Base-by-base conservation (phyloP, 2,113 vertebrate species). In the Ursus arctos region DNA sequence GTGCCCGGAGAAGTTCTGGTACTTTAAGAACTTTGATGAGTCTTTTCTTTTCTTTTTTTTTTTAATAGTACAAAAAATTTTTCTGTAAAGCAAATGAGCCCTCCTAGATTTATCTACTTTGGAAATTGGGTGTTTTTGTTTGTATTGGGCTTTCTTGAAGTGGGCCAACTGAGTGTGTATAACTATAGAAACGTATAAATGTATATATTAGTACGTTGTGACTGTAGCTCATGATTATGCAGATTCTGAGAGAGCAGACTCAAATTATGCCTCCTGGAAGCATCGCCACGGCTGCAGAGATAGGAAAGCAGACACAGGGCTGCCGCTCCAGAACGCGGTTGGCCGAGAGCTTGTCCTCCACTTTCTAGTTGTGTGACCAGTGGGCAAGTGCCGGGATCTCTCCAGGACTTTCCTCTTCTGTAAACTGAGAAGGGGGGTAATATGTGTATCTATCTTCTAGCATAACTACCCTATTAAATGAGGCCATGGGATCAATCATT, bases 71-170 rank as follows among this genome's bases (percentile, higher is more conserved):
- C 61, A 84, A 55, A 74, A 21, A n/a, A 2, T 63, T 91, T 93
- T 97, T 93, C 55, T 94, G 74, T 91, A 95, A 96, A 96, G 80
- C 53, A 90, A 96, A 96, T 65, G 81, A 97, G 49, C 12, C 31
- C 74, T 96, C 36, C 49, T 86, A 43, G 95, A 95, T 94, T 96
- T 94, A 96, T 91, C 55, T 94, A 89, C 92, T 96, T 98, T 59
- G 72, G 69, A 88, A 93, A 57, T 36, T 72, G 28, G 53, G 22
- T 92, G 92, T 93, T 82, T 79, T 69, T 79, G 49, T 94, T 92
- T 95, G 47, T 57, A 10, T 1, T 31, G n/a, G 51, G 77, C 22
- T 84, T 80, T 49, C 88, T 97, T 77, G 85, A 89, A 71, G 69
- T 65, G 88, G 71, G 71, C 47, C 22, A 33, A 77, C 40, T 61